Evolutionary conservation across 2,888 invertebrate species (phyloP), one percentile per base, ranked within the genome.

Genomic region (Agrilus biguttatus): DNA sequence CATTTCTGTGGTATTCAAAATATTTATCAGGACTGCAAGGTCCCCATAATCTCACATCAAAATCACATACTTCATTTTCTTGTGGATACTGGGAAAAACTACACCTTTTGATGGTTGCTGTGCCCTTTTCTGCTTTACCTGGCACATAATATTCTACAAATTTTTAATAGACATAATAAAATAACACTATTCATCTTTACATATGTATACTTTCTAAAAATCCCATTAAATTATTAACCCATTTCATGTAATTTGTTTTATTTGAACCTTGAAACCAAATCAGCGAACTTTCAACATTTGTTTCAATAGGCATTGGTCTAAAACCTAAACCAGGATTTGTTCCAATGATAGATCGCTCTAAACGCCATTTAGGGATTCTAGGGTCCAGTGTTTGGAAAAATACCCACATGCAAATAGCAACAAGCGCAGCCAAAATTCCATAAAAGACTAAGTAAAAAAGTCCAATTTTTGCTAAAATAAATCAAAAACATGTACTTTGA

Each of bases 371-470:
- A 8, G 95, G 96, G 60, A 82, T 78, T 53, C 86, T 75, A n/a
- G 83, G 78, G 65, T 92, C 89, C 57, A 95, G 67, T 1, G 91
- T 90, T 65, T 86, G 86, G 53, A 84, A 82, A 74, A 98, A 97
- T 46, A 86, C 85, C 79, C 90, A 87, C 77, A 95, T 83, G 70
- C 95, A 92, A 49, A 92, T 86, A 14, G 91, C 83, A 50, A 96
- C 96, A 58, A 96, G 77, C 21, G 90, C 90, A 19, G 87, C 89
- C 59, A 98, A 73, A 51, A 88, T 86, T 45, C 81, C 72, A 71
- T 96, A 97, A 74, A 96, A 97, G 55, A 89, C 76, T 55, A 90
- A 70, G 73, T 97, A 98, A 74, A 97, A 98, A n/a, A 90, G 67
- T 42, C 82, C 77, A 61, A 97, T 93, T 74, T 95, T 92, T 47